Evolutionary conservation across 2,113 vertebrate species (phyloP).

Genomic region (Mus musculus): DNA sequence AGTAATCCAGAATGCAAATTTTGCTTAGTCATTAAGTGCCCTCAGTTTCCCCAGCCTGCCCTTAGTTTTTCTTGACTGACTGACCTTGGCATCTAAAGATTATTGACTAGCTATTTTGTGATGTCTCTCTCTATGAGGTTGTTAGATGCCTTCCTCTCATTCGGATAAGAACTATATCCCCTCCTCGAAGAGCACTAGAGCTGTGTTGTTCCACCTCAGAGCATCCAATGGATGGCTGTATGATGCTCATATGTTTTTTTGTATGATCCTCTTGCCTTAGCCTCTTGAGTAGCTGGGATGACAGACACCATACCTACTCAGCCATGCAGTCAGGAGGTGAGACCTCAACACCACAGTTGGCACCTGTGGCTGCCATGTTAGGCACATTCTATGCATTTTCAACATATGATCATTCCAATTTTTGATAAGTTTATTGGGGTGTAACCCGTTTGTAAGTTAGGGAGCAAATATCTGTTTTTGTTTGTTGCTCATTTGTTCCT

Average conservation of each 20-base stretch:
- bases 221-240: neutral
- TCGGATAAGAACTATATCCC: neutral
- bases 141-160: neutral
- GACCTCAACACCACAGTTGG: neutral
- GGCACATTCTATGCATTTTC: neutral
- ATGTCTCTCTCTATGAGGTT: neutral
- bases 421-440: neutral
- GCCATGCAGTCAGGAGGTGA: neutral
- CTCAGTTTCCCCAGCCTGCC: neutral
- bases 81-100: slow-evolving; percentile 21
- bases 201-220: neutral
- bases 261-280: neutral
- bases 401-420: neutral
- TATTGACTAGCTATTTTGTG: slow-evolving; percentile 15
- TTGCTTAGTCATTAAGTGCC: neutral
- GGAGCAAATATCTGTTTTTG: neutral
- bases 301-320: neutral
- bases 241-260: neutral
- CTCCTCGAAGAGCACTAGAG: neutral
- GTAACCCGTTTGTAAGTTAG: neutral
- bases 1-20: slow-evolving; percentile 6
- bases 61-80: slow-evolving; percentile 20
- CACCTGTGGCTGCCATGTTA: neutral
- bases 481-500: neutral
- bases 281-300: neutral